Conservation (phyloP, 2,888 invertebrate genomes). For the Lingula anatina region DNA sequence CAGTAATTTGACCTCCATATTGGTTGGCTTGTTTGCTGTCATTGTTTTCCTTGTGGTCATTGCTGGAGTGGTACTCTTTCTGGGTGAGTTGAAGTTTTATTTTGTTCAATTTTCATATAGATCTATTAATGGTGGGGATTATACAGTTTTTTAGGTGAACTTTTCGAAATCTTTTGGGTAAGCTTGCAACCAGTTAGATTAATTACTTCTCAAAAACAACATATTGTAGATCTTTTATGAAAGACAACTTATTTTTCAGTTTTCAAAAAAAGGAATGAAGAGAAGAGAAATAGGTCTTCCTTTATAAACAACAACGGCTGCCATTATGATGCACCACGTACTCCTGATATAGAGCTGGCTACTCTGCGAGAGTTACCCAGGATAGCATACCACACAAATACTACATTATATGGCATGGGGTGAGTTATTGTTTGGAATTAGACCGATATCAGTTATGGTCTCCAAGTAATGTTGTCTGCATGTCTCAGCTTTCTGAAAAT, state of each 20-base stretch:
- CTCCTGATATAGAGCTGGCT: slow-evolving; percentile 73
- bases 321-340: slow-evolving; percentile 23
- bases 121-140: too few relatives aligned
- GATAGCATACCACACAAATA: slow-evolving; percentile 71
- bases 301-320: too few relatives aligned
- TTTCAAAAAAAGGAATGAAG: too few relatives aligned
- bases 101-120: background rate
- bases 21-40: too few relatives aligned
- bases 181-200: too few relatives aligned
- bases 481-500: too few relatives aligned
- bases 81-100: slow-evolving; percentile 16
- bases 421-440: slow-evolving; percentile 9
- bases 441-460: background rate
- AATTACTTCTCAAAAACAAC: too few relatives aligned
- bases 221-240: too few relatives aligned
- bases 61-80: slow-evolving; percentile 14
- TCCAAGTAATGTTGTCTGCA: background rate
- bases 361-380: slow-evolving; percentile 77
- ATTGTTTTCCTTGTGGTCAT: slow-evolving; percentile 16
- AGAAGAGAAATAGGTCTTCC: slow-evolving; percentile 24
- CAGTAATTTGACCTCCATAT: too few relatives aligned
- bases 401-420: slow-evolving; percentile 71
- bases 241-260: too few relatives aligned
- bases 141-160: too few relatives aligned
- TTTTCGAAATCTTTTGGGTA: too few relatives aligned